phyloP scores from a whole-genome alignment of 1,140 invertebrate species.

The Drosophila cardini region DNA sequence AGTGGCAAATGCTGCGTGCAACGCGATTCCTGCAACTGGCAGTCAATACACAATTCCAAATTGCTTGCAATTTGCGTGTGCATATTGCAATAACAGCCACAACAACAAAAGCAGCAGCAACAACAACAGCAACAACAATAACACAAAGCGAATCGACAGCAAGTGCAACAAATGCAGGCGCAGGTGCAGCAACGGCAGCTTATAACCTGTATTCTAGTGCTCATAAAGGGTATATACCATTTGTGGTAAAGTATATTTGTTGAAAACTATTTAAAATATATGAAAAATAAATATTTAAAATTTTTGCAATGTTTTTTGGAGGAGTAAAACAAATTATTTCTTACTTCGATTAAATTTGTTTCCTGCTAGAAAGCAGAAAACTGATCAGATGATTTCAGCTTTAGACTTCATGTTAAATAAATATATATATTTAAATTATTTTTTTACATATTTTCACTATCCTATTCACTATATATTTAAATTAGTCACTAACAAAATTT shows the following conservation, averaged over 20 bases:
- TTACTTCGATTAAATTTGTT: no score
- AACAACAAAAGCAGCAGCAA: constrained; percentile 25
- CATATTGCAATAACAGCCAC: constrained; percentile 66
- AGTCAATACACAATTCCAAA: constrained; percentile 72
- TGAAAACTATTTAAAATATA: no score
- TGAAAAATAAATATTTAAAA: no score
- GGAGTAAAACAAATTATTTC: no score
- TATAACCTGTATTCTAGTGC: background rate
- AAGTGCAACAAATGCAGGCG: constrained; percentile 48
- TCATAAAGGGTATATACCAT: background rate
- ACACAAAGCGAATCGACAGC: constrained; percentile 52
- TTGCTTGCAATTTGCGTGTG: constrained; percentile 80
- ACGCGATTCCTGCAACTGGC: constrained; percentile 49
- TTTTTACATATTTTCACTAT: no score
- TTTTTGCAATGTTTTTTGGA: no score
- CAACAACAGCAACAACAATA: constrained; percentile 15
- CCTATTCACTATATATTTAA: no score
- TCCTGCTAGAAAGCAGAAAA: no score
- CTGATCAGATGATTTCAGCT: no score
- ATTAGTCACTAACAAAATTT: no score
- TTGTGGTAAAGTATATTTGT: background rate
- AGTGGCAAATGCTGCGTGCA: constrained; percentile 43
- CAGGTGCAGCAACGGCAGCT: constrained; percentile 53
- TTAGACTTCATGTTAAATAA: no score
- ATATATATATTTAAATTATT: no score